Base-by-base conservation (phyloP, 1,140 invertebrate genomes). In the Drosophila orosa region DNA sequence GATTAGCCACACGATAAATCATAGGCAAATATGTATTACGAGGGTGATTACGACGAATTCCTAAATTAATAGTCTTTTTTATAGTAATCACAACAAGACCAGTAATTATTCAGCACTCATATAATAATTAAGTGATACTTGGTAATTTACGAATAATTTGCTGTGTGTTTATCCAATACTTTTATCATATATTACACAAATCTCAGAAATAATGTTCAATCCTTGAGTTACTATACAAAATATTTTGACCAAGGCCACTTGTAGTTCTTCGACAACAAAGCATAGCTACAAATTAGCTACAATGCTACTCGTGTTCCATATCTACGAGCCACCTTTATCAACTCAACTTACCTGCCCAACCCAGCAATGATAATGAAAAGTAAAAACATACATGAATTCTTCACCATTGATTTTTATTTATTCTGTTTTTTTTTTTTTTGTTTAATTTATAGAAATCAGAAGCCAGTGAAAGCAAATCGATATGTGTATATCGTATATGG, bases 1-100 rank as follows among this genome's bases (percentile, higher is more conserved):
- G 67, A 69, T 71, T 69, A 24, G 2, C 15, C 6, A 8, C n/a
- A 39, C 60, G 65, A 68, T 66, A 68, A 50, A 65, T 63, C 27
- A 52, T 25, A 2, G 8, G 24, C 44, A 63, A 31, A 39, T 24
- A 27, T 61, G 31, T 24, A 27, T 61, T n/a, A 40, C 25, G 12
- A 12, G 13, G 47, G 66, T 56, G 50, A 31, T 57, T 58, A 1
- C 10, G 3, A 5, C 1, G 37, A 44, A 35, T 17, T 62, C 24
- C 15, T 45, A 31, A 25, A 19, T 45, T 5, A 42, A 22, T 35
- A 61, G 17, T 9, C 25, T 9, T 40, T 19, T 56, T 54, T 54
- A 3, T 10, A 9, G 50, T n/a, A 22, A 35, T n/a, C 2, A 54
- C n/a, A 35, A 35, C 31, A 9, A 15, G 7, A n/a, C 7, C 7